phyloP scores from a whole-genome alignment of 2,797 vertebrate genomes.

The Sylvilagus floridanus region DNA sequence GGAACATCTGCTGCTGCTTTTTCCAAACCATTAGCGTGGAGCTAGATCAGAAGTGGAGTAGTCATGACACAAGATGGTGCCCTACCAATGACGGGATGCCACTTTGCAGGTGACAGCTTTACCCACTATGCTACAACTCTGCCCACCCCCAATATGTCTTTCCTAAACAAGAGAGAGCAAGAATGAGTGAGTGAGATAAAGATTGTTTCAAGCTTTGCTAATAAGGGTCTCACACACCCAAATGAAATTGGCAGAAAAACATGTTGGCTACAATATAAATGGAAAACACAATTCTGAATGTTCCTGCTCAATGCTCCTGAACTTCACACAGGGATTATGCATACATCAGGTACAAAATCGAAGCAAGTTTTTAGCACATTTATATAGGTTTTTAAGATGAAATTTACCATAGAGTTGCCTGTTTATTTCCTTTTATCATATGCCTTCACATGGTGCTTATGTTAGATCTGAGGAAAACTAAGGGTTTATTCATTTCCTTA shows the following conservation, averaged over 20 bases:
- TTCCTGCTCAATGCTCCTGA: neutral
- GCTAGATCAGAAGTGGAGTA: too few species aligned
- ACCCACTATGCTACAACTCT: too few species aligned
- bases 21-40: too few species aligned
- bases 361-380: neutral
- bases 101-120: too few species aligned
- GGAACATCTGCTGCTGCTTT: too few species aligned
- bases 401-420: neutral
- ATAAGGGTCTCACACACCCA: neutral
- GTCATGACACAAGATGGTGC: too few species aligned
- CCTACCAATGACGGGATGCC: too few species aligned
- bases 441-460: neutral
- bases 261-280: neutral
- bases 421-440: neutral
- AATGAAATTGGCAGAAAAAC: neutral
- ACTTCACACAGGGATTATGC: neutral
- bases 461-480: neutral
- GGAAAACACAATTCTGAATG: neutral
- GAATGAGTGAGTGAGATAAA: neutral
- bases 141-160: too few species aligned
- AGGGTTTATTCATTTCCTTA: neutral
- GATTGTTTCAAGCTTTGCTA: neutral
- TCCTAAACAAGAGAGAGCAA: too few species aligned
- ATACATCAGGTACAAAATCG: neutral
- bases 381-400: neutral